Base-by-base conservation (phyloP, 2,797 vertebrate genomes). In the Alfaro cultratus region DNA sequence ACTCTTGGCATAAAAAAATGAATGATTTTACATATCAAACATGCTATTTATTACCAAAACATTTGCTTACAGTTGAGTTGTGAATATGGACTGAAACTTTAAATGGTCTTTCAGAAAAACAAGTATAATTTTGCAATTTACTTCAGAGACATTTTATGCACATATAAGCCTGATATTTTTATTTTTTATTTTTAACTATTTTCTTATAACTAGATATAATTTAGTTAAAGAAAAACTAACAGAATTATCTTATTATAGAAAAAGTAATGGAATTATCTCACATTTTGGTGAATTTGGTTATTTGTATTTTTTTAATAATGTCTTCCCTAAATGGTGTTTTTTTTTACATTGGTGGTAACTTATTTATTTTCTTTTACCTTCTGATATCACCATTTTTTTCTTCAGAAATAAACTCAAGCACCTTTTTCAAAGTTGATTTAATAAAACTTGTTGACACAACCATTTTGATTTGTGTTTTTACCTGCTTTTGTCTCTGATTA, bases 401-500 rank as follows among this genome's bases (percentile, higher is more conserved):
- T 41, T 64, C 7, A 64, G 34, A 36, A 39, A 64, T 64, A 4
- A 64, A 64, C 10, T 70, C 41, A 71, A 71, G 1, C 31, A 45
- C 13, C 26, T 8, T 70, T n/a, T 46, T 71, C 13, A 45, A 45
- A 71, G 26, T n/a, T 15, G 4, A 6, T 67, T 67, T 15, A 43
- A 45, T 45, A 70, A 45, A 70, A 26, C 23, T 31, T 34, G 29
- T 80, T 78, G 80, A 86, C 21, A 83, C 49, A 81, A 0, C 5
- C 0, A 26, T 18, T 31, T 84, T 74, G 41, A 73, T 47, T 68
- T 75, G 7, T 72, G 21, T 62, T 49, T 16, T 72, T 18, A 4
- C 34, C 73, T 0, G 43, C 74, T 71, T 72, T 11, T 84, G 53
- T 89, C 82, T 78, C 72, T 73, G 29, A 0, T 79, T 45, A 60